Base-by-base conservation (phyloP, 2,888 invertebrate genomes). In the Suillia variegata region DNA sequence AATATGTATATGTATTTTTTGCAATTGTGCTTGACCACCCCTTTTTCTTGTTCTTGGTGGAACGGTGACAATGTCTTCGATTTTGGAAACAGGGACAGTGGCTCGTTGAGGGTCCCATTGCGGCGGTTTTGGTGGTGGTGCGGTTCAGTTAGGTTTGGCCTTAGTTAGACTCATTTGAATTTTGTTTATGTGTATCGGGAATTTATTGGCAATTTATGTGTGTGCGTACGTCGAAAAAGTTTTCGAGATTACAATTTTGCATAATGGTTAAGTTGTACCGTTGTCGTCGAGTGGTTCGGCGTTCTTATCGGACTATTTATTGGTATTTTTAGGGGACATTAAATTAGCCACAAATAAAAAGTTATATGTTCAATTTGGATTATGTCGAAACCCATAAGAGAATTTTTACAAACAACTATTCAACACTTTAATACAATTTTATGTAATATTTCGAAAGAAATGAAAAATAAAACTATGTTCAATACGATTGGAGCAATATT, bases 71-170 rank as follows among this genome's bases (percentile, higher is more conserved):
- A n/a, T n/a, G n/a, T n/a, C n/a, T 38, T 38, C n/a, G 38, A 10
- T 26, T 26, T 26, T 26, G 26, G 26, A 26, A 10, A 13, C 13
- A n/a, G 38, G n/a, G 18, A 6, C 45, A 20, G 38, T 38, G 17
- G 45, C 18, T 20, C 38, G 18, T 22, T 54, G 61, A 57, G 59
- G 54, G 59, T 69, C 64, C 64, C 69, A 61, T 59, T 61, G 69
- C 63, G 64, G 69, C 64, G 61, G 58, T 69, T 69, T 67, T 67
- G 63, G 61, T 59, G 69, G 47, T 58, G 2, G 26, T 47, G 31
- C 17, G 42, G 56, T 21, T 18, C 45, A 42, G n/a, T 57, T 54
- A 34, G 31, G 15, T 57, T 52, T 31, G 50, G n/a, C n/a, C n/a
- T n/a, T n/a, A n/a, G 49, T 61, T 59, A 56, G 52, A 31, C 56